phyloP scores from a whole-genome alignment of 2,113 vertebrate genomes.

The Polypterus bichir region DNA sequence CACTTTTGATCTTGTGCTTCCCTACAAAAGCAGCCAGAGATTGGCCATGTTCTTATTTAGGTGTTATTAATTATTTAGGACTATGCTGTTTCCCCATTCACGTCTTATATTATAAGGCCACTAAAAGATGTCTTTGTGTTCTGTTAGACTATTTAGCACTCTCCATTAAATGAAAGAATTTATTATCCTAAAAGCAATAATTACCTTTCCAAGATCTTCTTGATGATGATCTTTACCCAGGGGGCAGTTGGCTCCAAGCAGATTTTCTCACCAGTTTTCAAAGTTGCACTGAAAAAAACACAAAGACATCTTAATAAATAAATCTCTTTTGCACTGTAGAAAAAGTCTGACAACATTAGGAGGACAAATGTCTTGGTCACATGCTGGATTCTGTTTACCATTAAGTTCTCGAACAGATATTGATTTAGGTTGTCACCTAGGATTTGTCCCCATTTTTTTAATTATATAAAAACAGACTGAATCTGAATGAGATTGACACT shows the following conservation, averaged over 20 bases:
- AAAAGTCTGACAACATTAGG: background rate
- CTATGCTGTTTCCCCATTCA: too few species aligned
- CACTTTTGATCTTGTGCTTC: too few species aligned
- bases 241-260: conserved; percentile 47
- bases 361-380: background rate
- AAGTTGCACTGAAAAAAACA: conserved; percentile 44
- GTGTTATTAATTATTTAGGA: too few species aligned
- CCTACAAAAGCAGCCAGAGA: too few species aligned
- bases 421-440: background rate
- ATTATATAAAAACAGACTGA: background rate
- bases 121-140: too few species aligned
- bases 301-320: background rate
- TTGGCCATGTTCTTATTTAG: too few species aligned
- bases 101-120: too few species aligned
- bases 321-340: conserved; percentile 4
- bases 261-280: conserved; percentile 37
- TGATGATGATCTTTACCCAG: conserved; percentile 53
- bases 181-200: background rate
- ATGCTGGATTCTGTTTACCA: background rate
- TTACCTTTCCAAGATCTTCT: conserved; percentile 43
- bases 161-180: too few species aligned
- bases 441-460: background rate
- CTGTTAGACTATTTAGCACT: too few species aligned
- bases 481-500: too few species aligned
- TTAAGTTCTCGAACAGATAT: too few species aligned